Percentiles rank a stretch among this genome's conserved stretches.
Evolutionary conservation across 1,140 invertebrate species (phyloP).

Genomic region (Orius insidiosus): DNA sequence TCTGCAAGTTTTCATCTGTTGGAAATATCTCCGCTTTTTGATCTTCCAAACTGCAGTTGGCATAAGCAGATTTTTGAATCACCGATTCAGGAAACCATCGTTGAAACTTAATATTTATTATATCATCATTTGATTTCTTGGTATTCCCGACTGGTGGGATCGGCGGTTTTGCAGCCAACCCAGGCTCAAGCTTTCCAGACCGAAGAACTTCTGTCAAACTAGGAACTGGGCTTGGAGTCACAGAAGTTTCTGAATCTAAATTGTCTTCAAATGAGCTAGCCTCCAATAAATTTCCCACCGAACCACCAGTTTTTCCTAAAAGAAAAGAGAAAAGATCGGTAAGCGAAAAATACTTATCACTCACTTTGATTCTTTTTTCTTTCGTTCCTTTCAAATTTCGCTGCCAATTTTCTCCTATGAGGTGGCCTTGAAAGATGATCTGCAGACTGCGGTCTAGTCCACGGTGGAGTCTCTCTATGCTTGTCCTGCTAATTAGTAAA

Average conservation of each 20-base stretch:
- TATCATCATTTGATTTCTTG: slow-evolving; percentile 19
- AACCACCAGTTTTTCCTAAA: slow-evolving; percentile 9
- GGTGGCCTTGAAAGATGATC: slow-evolving; percentile 9
- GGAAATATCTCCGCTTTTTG: background rate
- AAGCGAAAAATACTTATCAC: too few relatives aligned
- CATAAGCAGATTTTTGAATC: too few relatives aligned
- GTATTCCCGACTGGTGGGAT: slow-evolving; percentile 14
- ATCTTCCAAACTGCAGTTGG: too few relatives aligned
- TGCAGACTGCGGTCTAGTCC: slow-evolving; percentile 18
- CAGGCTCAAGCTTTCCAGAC: slow-evolving; percentile 17
- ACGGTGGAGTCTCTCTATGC: slow-evolving; percentile 15
- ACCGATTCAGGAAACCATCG: slow-evolving; percentile 22
- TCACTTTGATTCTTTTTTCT: slow-evolving; percentile 3
- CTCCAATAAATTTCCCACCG: slow-evolving; percentile 15
- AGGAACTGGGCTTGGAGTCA: slow-evolving; percentile 15
- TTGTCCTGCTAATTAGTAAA: slow-evolving; percentile 8
- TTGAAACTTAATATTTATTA: slow-evolving; percentile 22
- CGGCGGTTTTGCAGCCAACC: slow-evolving; percentile 19
- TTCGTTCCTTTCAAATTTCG: slow-evolving; percentile 13
- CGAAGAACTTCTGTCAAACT: slow-evolving; percentile 5
- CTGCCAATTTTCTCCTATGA: slow-evolving; percentile 16
- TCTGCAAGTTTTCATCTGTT: background rate
- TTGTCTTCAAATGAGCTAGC: slow-evolving; percentile 15
- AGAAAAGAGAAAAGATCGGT: too few relatives aligned
- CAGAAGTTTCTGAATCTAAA: slow-evolving; percentile 16